Evolutionary conservation across 1,140 invertebrate species (phyloP), one percentile per base, ranked within the genome.

Genomic region (Asobara japonica): DNA sequence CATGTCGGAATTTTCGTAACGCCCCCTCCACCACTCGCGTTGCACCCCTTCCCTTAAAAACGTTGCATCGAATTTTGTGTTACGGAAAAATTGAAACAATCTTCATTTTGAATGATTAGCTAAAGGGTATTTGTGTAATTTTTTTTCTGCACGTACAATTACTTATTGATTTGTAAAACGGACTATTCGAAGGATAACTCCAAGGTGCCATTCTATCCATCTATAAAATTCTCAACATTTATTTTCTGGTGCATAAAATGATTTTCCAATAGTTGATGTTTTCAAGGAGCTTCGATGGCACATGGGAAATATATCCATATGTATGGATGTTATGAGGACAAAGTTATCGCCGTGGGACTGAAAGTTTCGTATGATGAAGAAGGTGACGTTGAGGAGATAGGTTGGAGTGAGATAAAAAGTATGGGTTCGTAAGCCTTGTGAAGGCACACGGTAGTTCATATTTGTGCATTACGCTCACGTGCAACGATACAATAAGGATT

Each of bases 401-500:
- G 51, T 56, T 56, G 22, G 51, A 56, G 51, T 56, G 51, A 56
- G 51, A 27, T 25, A 56, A 56, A 56, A 56, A 25, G 22, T 56
- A 56, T 56, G 22, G 51, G 51, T 25, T 56, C 3, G 22, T 56
- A 56, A 56, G 51, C 20, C 51, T 56, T 56, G 51, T 27, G 51
- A 22, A 30, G 27, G 27, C 29, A 62, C 27, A 31, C 22, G 25
- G 65, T 48, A 82, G 82, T 84, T 83, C 81, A 82, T 80, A 82
- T 85, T 87, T 87, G 79, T 85, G 83, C 83, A 87, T 86, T 86
- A 86, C 82, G 72, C 80, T 87, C 86, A 86, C 86, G 86, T 87
- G 84, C 84, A 86, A 82, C 83, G 83, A 86, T 86, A 87, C 86
- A 87, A 87, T 87, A 87, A 87, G 86, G 85, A 87, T 86, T 87